Conservation (phyloP, 2,888 invertebrate species). For the Macrosoma leucophasiata region DNA sequence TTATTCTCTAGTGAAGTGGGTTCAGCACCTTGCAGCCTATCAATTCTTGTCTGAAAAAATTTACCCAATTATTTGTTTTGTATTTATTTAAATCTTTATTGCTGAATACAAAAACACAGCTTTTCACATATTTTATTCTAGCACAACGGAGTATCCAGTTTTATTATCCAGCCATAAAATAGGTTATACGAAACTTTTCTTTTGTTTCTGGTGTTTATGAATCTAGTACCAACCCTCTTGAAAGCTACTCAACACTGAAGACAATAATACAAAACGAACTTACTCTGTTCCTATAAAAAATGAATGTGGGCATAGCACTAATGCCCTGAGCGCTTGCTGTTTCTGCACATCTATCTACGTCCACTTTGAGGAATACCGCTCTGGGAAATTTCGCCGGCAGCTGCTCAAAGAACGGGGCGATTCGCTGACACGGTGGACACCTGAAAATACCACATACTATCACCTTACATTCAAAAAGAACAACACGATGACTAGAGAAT, state of each 20-base stretch:
- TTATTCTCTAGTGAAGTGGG: constrained; percentile 87
- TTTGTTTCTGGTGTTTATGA: no score
- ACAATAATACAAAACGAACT: no score
- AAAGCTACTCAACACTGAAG: no score
- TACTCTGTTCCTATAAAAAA: constrained; percentile 92
- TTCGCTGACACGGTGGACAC: constrained; percentile 98
- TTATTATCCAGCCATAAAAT: no score
- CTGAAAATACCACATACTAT: constrained; percentile 57
- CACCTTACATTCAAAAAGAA: constrained; percentile 18
- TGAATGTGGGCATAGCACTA: constrained; percentile 98
- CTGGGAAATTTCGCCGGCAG: constrained; percentile 90
- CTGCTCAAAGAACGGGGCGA: constrained; percentile 94
- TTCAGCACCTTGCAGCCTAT: constrained; percentile 92
- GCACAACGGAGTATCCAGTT: no score
- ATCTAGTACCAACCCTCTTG: no score
- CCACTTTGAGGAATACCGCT: constrained; percentile 95
- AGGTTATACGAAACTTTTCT: no score
- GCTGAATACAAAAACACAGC: no score
- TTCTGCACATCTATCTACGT: constrained; percentile 94
- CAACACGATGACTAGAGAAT: constrained; percentile 51
- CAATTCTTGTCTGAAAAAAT: constrained; percentile 81
- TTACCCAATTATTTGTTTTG: no score
- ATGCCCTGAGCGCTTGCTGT: constrained; percentile 92
- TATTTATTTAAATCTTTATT: no score
- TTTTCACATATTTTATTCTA: no score